Evolutionary conservation across 2,888 invertebrate genomes (phyloP).

Genomic region (Hirtodrosophila trivittata): DNA sequence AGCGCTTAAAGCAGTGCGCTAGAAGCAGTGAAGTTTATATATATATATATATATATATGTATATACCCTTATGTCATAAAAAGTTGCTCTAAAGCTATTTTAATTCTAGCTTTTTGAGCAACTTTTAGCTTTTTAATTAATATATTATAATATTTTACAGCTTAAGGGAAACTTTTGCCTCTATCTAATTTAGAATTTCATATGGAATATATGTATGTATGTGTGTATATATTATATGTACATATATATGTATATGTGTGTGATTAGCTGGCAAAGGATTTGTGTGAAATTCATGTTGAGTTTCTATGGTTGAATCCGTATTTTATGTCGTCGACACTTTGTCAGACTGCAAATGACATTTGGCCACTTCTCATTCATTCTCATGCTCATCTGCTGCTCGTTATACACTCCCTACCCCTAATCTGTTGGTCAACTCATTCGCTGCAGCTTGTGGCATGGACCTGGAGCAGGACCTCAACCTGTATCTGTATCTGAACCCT

Average conservation of each 20-base stretch:
- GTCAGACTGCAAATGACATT: constrained; percentile 77
- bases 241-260: too few relatives aligned
- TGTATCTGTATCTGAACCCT: constrained; percentile 20
- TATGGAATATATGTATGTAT: not conserved
- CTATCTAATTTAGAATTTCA: too few relatives aligned
- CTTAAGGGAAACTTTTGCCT: too few relatives aligned
- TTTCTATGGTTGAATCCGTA: constrained; percentile 14
- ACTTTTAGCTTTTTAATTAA: too few relatives aligned
- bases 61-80: too few relatives aligned
- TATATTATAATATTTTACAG: too few relatives aligned
- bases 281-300: not conserved
- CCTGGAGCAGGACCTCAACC: not conserved
- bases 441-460: constrained; percentile 29
- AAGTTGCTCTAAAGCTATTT: too few relatives aligned
- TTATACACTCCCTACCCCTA: constrained; percentile 3
- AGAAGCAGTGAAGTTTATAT: too few relatives aligned
- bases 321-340: constrained; percentile 2
- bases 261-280: not conserved
- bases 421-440: constrained; percentile 15
- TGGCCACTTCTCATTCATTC: constrained; percentile 65
- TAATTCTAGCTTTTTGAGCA: too few relatives aligned
- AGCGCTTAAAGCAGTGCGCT: too few relatives aligned
- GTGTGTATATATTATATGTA: not conserved
- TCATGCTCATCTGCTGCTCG: constrained; percentile 18
- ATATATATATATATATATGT: too few relatives aligned